A percentile compares a stretch with the other conserved stretches of the same genome.
Conservation (phyloP, 2,888 invertebrate species). For the Lapara coniferarum region DNA sequence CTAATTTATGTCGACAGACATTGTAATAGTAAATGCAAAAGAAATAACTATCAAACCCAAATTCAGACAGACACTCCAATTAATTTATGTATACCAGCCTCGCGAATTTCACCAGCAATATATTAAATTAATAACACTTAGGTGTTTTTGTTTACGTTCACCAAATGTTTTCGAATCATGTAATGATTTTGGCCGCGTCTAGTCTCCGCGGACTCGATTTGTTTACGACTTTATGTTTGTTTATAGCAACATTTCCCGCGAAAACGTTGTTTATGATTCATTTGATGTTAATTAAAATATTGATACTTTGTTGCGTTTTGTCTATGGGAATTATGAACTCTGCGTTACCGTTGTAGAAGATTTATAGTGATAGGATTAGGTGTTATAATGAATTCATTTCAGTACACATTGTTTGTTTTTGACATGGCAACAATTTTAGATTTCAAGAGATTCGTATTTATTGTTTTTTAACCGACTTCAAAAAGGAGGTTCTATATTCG, state of each 20-base stretch:
- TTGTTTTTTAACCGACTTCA: too few species aligned
- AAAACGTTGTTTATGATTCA: slow-evolving; percentile 14
- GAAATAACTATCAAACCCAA: not conserved
- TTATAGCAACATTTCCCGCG: slow-evolving; percentile 1
- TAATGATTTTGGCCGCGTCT: slow-evolving; percentile 5
- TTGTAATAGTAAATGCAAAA: not conserved
- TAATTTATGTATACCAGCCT: not conserved
- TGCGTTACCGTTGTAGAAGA: too few species aligned
- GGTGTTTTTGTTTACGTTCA: slow-evolving; percentile 17
- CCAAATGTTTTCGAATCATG: not conserved
- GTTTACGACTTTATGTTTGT: not conserved
- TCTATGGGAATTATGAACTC: not conserved
- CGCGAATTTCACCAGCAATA: not conserved
- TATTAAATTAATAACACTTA: slow-evolving; percentile 15
- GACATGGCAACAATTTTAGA: too few species aligned
- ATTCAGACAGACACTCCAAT: not conserved
- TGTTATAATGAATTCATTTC: too few species aligned
- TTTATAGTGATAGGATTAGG: too few species aligned
- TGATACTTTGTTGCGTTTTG: not conserved
- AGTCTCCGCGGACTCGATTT: slow-evolving; percentile 3
- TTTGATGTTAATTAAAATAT: slow-evolving; percentile 5
- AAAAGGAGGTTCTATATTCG: too few species aligned
- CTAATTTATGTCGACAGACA: too few species aligned
- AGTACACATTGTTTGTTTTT: too few species aligned
- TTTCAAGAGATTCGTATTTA: too few species aligned